Conservation (phyloP, 92 coral and sea anemone species). For the Porites evermanni region DNA sequence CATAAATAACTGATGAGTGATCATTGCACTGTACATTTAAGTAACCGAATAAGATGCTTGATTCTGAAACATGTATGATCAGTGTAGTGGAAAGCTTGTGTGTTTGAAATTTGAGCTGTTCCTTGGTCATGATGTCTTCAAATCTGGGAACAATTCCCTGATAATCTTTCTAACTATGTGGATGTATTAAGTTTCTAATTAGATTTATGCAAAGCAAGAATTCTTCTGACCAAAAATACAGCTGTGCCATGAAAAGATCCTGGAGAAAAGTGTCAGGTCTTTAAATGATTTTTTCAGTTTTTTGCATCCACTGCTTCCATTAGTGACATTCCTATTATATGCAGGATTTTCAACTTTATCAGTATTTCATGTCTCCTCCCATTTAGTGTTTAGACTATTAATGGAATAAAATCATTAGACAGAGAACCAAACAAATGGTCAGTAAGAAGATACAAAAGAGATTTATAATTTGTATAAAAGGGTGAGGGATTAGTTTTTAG, state of each 20-base stretch:
- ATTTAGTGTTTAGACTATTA: neutral
- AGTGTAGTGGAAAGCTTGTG: neutral
- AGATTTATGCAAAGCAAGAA: conserved; percentile 16
- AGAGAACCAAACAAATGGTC: neutral
- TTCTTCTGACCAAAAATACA: conserved; percentile 17
- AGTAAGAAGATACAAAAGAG: neutral
- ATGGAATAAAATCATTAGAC: neutral
- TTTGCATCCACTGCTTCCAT: neutral
- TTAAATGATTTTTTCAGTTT: neutral
- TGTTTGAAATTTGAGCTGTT: conserved; percentile 31
- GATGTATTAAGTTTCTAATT: conserved; percentile 41
- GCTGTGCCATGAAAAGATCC: neutral
- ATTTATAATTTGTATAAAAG: neutral
- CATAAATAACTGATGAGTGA: conserved; percentile 21
- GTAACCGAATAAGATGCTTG: neutral
- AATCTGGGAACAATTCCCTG: conserved; percentile 43
- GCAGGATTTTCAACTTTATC: neutral
- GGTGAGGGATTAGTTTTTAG: neutral
- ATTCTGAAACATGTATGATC: neutral
- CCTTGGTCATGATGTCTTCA: neutral
- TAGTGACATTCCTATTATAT: neutral
- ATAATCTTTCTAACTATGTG: conserved; percentile 40
- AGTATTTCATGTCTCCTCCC: neutral
- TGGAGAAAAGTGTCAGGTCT: neutral
- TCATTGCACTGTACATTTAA: neutral